Conservation (phyloP, 2,888 invertebrate species). For the Anoncus sp. region DNA sequence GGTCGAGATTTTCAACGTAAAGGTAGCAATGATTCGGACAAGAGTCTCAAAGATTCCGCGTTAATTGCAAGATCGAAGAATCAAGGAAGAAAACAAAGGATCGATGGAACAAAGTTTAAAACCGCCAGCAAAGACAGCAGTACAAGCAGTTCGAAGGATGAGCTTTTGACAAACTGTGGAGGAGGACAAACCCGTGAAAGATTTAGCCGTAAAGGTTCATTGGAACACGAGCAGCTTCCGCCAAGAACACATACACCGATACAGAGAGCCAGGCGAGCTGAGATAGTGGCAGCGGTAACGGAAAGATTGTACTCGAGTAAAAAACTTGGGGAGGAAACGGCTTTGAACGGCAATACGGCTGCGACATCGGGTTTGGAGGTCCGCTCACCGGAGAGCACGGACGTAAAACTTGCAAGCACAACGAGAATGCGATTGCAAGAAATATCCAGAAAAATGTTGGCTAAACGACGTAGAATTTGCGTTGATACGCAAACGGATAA, state of each 20-base stretch:
- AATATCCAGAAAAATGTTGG: conserved; percentile 79
- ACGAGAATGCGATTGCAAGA: conserved; percentile 79
- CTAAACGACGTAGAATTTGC: conserved; percentile 76
- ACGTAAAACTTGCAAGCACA: conserved; percentile 71
- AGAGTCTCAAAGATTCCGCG: conserved; percentile 64
- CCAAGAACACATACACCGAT: conserved; percentile 73
- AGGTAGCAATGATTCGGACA: conserved; percentile 75
- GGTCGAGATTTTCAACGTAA: conserved; percentile 70
- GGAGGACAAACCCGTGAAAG: conserved; percentile 66
- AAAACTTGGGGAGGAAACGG: conserved; percentile 72
- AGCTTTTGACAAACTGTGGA: conserved; percentile 67
- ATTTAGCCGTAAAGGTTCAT: conserved; percentile 70
- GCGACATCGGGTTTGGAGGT: conserved; percentile 68
- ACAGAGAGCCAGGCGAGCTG: conserved; percentile 84
- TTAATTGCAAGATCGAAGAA: conserved; percentile 39
- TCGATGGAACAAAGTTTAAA: conserved; percentile 74
- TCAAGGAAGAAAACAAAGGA: conserved; percentile 71
- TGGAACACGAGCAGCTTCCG: conserved; percentile 69
- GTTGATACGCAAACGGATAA: conserved; percentile 79
- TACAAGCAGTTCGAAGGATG: conserved; percentile 76
- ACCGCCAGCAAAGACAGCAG: conserved; percentile 77
- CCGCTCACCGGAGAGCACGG: conserved; percentile 74
- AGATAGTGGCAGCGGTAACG: conserved; percentile 90
- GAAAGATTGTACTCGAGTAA: conserved; percentile 86
- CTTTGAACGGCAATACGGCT: conserved; percentile 43